These are phyloP conservation scores for Maniola jurtina DNA, from an alignment of 1,140 invertebrate genomes.

Conservation along the genomic window DNA sequence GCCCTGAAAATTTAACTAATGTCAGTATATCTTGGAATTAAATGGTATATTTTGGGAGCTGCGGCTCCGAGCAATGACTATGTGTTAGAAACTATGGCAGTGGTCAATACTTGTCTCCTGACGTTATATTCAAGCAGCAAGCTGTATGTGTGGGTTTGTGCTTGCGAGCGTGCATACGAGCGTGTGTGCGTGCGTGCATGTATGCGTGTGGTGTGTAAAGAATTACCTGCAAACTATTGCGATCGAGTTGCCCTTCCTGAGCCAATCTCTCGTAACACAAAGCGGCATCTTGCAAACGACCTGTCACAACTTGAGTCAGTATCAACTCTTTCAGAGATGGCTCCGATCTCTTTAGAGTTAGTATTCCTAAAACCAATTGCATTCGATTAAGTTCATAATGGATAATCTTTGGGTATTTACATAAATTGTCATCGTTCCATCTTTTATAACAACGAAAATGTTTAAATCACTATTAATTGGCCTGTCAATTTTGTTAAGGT, in stretches of 20 bases:
- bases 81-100: too few species aligned
- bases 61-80: too few species aligned
- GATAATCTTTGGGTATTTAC: background rate
- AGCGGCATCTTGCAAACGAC: conserved; percentile 86
- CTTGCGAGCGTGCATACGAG: background rate
- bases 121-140: too few species aligned
- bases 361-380: conserved; percentile 76
- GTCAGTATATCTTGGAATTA: too few species aligned
- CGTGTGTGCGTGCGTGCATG: background rate
- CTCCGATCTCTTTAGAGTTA: conserved; percentile 82
- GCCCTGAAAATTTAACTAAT: conserved; percentile 59
- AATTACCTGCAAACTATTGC: conserved; percentile 75
- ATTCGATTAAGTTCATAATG: background rate
- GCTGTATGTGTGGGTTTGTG: background rate
- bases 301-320: conserved; percentile 85
- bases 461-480: too few species aligned
- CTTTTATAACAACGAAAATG: too few species aligned
- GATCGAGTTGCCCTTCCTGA: conserved; percentile 77
- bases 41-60: too few species aligned
- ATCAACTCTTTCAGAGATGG: conserved; percentile 85
- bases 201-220: background rate
- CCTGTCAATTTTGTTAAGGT: too few species aligned
- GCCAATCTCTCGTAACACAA: conserved; percentile 87
- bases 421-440: too few species aligned
- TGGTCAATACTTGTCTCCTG: too few species aligned